Evolutionary conservation across 2,888 invertebrate genomes (phyloP).

Genomic region (Ptychoptera albimana): DNA sequence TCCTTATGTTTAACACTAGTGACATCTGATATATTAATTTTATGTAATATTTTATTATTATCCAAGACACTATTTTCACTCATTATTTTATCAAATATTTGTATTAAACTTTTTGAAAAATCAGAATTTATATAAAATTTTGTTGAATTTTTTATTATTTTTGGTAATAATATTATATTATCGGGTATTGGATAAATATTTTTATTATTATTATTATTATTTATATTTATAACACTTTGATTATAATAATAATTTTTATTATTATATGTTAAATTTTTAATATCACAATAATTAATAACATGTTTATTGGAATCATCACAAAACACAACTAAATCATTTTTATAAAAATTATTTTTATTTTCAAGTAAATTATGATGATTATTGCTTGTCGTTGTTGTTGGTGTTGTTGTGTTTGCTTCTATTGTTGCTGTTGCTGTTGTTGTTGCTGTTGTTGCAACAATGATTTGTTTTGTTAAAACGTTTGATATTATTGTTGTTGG

Average conservation of each 20-base stretch:
- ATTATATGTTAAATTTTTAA: not conserved
- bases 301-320: not conserved
- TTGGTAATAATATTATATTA: too few species aligned
- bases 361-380: slow-evolving; percentile 16
- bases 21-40: too few species aligned
- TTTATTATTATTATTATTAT: too few species aligned
- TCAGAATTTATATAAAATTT: too few species aligned
- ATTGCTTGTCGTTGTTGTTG: slow-evolving; percentile 5
- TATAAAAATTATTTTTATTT: slow-evolving; percentile 7
- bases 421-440: slow-evolving; percentile 3
- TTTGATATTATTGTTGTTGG: not conserved
- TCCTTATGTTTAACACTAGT: not conserved
- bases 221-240: too few species aligned
- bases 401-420: slow-evolving; percentile 3
- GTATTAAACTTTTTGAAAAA: not conserved
- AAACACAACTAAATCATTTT: not conserved
- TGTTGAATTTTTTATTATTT: too few species aligned
- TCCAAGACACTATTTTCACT: not conserved
- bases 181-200: too few species aligned
- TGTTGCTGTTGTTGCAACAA: slow-evolving; percentile 2
- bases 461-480: not conserved
- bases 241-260: too few species aligned
- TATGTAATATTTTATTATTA: too few species aligned
- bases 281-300: not conserved
- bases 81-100: not conserved